Evolutionary conservation across 2,797 vertebrate genomes (phyloP).

Genomic region (Bradypodion ventrale): DNA sequence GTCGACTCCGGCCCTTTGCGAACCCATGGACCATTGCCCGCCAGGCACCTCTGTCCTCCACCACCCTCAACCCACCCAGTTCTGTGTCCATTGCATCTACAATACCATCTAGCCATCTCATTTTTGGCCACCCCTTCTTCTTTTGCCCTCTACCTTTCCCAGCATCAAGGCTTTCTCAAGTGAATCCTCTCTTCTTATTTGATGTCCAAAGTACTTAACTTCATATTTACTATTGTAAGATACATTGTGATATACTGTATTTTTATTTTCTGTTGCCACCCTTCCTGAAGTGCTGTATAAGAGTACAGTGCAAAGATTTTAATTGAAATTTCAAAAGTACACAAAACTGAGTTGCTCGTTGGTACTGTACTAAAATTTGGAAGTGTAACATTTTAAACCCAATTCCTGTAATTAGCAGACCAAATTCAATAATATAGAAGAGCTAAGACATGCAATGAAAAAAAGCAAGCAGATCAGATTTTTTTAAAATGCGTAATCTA

Average conservation of each 20-base stretch:
- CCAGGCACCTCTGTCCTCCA: too few relatives aligned
- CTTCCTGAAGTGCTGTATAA: neutral
- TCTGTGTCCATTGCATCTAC: too few relatives aligned
- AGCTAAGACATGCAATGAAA: conserved; percentile 39
- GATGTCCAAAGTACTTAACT: too few relatives aligned
- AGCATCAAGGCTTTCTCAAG: too few relatives aligned
- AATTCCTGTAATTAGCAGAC: conserved; percentile 19
- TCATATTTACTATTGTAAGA: too few relatives aligned
- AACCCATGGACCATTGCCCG: too few relatives aligned
- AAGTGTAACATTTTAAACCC: conserved; percentile 51
- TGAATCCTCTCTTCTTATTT: too few relatives aligned
- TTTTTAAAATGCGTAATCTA: neutral
- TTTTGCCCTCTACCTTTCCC: too few relatives aligned
- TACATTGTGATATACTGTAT: neutral
- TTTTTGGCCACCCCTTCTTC: too few relatives aligned
- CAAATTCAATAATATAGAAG: conserved; percentile 13
- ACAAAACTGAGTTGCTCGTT: conserved; percentile 45
- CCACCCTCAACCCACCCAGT: too few relatives aligned
- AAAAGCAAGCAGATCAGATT: conserved; percentile 6
- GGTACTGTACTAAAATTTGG: conserved; percentile 50
- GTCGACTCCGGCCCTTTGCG: too few relatives aligned
- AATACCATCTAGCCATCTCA: too few relatives aligned
- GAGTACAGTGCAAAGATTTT: conserved; percentile 19
- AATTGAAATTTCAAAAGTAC: conserved; percentile 29
- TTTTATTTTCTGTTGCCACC: neutral